phyloP scores from a whole-genome alignment of 2,797 vertebrate genomes.

The Sorex maritimensis region DNA sequence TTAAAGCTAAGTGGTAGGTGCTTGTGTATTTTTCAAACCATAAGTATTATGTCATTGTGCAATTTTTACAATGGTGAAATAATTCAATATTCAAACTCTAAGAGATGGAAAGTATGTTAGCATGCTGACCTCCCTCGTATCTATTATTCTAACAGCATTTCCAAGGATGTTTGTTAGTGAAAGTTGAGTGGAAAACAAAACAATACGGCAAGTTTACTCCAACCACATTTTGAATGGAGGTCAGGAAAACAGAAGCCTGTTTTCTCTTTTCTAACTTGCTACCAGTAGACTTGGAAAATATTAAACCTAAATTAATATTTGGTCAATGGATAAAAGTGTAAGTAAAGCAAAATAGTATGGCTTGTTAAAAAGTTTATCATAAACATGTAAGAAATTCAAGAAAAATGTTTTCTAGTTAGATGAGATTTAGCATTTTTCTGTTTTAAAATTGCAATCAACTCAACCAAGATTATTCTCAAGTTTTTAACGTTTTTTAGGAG shows the following conservation, averaged over 20 bases:
- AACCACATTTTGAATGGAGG: not conserved
- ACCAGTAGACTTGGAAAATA: not conserved
- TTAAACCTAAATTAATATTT: not conserved
- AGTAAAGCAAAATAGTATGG: not conserved
- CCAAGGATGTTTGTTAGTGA: not conserved
- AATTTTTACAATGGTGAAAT: not conserved
- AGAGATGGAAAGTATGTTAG: not conserved
- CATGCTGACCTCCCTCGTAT: constrained; percentile 21
- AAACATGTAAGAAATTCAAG: not conserved
- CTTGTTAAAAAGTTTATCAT: not conserved
- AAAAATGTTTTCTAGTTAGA: not conserved
- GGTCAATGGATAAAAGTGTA: not conserved
- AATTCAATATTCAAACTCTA: constrained; percentile 46
- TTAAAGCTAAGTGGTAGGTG: not conserved
- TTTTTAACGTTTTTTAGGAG: too few relatives aligned
- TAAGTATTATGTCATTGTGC: not conserved
- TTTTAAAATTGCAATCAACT: too few relatives aligned
- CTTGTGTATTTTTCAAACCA: not conserved
- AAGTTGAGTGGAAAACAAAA: not conserved
- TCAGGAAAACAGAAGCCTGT: constrained; percentile 3
- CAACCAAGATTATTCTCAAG: too few relatives aligned
- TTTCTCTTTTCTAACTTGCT: not conserved
- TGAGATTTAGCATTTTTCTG: too few relatives aligned
- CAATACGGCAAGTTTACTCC: not conserved
- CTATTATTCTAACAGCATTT: not conserved